phyloP scores from a whole-genome alignment of 2,113 vertebrate species.

The Naja naja region DNA sequence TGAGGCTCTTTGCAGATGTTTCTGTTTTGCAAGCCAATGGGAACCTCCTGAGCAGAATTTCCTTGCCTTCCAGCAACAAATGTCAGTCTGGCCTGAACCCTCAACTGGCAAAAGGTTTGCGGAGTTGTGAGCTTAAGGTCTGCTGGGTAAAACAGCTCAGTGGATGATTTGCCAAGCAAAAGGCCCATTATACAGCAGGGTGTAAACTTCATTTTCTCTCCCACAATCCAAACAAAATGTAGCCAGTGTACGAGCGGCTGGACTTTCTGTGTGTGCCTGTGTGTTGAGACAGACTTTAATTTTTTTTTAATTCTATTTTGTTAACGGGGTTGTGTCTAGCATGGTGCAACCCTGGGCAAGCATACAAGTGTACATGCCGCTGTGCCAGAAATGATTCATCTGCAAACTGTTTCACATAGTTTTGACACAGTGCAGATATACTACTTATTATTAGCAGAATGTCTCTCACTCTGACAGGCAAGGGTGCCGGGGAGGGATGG shows the following conservation, averaged over 20 bases:
- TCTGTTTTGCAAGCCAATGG: not conserved
- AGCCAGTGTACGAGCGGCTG: not conserved
- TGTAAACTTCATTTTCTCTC: constrained; percentile 12
- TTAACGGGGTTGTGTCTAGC: not conserved
- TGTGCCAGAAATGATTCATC: constrained; percentile 19
- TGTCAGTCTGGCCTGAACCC: not conserved
- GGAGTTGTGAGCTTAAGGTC: not conserved
- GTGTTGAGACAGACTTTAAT: not conserved
- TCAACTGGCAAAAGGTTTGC: not conserved
- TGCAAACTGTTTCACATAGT: constrained; percentile 10
- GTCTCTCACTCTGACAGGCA: not conserved
- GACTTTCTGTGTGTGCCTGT: not conserved
- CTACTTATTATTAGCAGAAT: constrained; percentile 16
- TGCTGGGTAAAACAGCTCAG: not conserved
- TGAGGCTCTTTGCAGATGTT: not conserved
- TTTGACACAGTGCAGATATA: not conserved
- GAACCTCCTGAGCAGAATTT: constrained; percentile 6
- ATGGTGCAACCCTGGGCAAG: constrained; percentile 8
- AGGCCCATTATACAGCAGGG: not conserved
- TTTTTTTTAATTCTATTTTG: not conserved
- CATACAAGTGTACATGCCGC: not conserved
- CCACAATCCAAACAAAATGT: constrained; percentile 10
- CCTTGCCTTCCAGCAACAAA: constrained; percentile 1
- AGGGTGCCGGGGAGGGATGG: not conserved
- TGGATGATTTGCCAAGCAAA: not conserved